Conservation (phyloP, 2,888 invertebrate species). For the Panzeria rudis region DNA sequence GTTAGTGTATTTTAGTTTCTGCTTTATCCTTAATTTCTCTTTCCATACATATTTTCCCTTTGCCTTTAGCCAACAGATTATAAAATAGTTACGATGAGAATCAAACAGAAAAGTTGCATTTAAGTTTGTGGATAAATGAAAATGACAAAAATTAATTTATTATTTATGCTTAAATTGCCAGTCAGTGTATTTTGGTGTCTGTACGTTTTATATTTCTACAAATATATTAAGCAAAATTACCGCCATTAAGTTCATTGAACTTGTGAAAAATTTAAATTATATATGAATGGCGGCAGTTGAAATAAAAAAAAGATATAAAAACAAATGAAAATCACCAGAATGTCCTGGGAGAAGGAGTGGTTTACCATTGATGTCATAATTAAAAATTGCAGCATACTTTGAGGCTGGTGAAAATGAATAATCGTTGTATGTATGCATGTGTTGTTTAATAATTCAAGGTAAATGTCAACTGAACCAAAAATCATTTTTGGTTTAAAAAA, state of each 20-base stretch:
- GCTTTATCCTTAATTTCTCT: neutral
- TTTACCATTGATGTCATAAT: constrained; percentile 21
- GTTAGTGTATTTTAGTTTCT: neutral
- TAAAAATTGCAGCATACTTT: constrained; percentile 45
- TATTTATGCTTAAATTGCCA: constrained; percentile 69
- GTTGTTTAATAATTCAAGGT: constrained; percentile 25
- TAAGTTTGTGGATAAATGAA: constrained; percentile 40
- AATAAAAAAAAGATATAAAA: neutral
- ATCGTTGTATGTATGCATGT: neutral
- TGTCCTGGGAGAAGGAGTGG: constrained; percentile 26
- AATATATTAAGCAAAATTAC: constrained; percentile 26
- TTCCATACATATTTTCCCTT: neutral
- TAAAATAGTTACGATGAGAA: neutral
- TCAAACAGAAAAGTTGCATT: constrained; percentile 30
- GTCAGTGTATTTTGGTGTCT: constrained; percentile 48
- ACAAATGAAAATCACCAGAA: neutral
- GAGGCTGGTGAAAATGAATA: neutral
- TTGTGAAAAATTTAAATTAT: constrained; percentile 33
- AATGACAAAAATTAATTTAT: constrained; percentile 69
- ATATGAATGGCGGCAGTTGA: constrained; percentile 6
- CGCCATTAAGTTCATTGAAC: constrained; percentile 50
- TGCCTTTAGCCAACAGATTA: neutral
- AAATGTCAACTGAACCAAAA: neutral
- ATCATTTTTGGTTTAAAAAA: too few relatives aligned
- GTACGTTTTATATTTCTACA: constrained; percentile 11